phyloP scores from a whole-genome alignment of 2,888 invertebrate species.

The Drosophila rubida region DNA sequence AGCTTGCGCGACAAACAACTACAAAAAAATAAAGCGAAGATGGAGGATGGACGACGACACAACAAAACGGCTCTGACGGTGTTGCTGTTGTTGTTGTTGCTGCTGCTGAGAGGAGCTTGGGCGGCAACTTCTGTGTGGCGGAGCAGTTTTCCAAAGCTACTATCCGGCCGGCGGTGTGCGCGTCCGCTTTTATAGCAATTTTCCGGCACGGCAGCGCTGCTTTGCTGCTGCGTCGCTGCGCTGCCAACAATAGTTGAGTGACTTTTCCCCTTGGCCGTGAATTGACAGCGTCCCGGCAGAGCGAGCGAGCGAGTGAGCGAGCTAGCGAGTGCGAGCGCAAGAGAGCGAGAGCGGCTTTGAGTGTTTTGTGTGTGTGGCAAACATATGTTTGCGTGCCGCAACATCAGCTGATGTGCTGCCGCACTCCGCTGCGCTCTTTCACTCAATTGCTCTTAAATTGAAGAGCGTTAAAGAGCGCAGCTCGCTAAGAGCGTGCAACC shows the following conservation, averaged over 20 bases:
- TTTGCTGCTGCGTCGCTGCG: conserved; percentile 50
- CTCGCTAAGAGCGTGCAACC: not conserved
- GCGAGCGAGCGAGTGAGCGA: not conserved
- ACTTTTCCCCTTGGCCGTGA: conserved; percentile 79
- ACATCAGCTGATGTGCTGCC: conserved; percentile 41
- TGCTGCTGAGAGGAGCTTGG: conserved; percentile 61
- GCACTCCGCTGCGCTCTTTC: conserved; percentile 34
- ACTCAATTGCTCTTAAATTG: conserved; percentile 28
- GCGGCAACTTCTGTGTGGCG: conserved; percentile 68
- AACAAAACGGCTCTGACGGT: conserved; percentile 21
- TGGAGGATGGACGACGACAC: conserved; percentile 28
- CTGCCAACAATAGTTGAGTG: conserved; percentile 49
- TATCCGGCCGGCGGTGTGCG: conserved; percentile 84
- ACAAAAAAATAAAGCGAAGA: conserved; percentile 7
- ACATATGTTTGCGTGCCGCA: conserved; percentile 45
- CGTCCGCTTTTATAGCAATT: conserved; percentile 82
- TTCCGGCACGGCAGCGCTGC: conserved; percentile 65
- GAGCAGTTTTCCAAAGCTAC: conserved; percentile 84
- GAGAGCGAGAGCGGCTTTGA: not conserved
- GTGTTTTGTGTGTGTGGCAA: conserved; percentile 23
- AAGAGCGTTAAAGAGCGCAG: conserved; percentile 18
- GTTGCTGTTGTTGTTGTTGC: conserved; percentile 20
- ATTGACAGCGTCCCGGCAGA: conserved; percentile 37
- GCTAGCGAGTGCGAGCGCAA: not conserved
- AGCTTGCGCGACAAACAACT: conserved; percentile 42